Base-by-base conservation (phyloP, 1,140 invertebrate species). In the Lepidotrigona ventralis region DNA sequence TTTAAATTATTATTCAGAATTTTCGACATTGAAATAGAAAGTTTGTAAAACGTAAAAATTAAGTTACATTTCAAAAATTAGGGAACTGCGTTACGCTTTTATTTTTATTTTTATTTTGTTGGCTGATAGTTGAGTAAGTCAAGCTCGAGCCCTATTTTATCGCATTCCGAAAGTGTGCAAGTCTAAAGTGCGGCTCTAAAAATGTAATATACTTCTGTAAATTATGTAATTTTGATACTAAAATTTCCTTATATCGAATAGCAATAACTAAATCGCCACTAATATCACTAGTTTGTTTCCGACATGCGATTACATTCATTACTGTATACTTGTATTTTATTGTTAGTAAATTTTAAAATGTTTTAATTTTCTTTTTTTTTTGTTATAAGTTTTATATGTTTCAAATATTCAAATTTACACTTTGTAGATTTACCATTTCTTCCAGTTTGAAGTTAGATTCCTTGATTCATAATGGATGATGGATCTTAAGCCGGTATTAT, bases 401-500 rank as follows among this genome's bases (percentile, higher is more conserved):
- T 33, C 17, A 56, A 56, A n/a, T 23, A 73, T 33, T 23, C 6
- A 33, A 23, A 73, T 53, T 26, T 14, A 29, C 14, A 29, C 63
- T 46, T 29, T 19, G n/a, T 54, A 71, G 17, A 75, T 33, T 85
- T 87, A 94, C 93, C 92, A 92, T 87, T 91, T 91, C 74, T 83
- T 92, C 93, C 93, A 94, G 15, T 77, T 87, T 0, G 75, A 80
- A 21, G 82, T 75, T 1, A 93, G 73, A 51, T 90, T 70, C 1
- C 81, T 70, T 0, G 87, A 91, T 81, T 88, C 72, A 21, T 87
- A 85, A 0, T 90, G 80, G 23, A 82, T 33, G 54, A 93, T 90
- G 5, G 86, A 86, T 78, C 77, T 88, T 23, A 90, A 82, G 33
- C 88, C 89, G 4, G n/a, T 72, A 46, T 91, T 66, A 70, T 91